A percentile compares a stretch with the other conserved stretches of the same genome.
Conservation (phyloP, 2,888 invertebrate genomes). For the Erebia palarica region DNA sequence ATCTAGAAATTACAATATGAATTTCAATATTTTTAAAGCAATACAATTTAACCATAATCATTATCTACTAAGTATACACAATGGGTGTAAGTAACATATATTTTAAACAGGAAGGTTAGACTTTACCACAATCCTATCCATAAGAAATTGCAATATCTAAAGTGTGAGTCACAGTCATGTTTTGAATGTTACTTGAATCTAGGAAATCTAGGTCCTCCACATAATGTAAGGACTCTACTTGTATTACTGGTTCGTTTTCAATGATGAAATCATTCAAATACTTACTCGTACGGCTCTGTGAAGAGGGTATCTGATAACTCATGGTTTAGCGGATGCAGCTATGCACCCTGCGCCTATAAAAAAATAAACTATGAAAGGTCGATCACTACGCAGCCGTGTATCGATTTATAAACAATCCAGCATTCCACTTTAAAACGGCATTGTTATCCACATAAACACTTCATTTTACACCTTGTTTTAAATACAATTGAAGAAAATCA, state of each 20-base stretch:
- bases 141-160: conserved; percentile 42
- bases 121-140: background rate
- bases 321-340: conserved; percentile 86
- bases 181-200: background rate
- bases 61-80: too few species aligned
- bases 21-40: background rate
- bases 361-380: conserved; percentile 56
- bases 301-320: conserved; percentile 92
- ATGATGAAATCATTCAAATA: conserved; percentile 48
- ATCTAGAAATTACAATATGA: background rate
- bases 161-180: conserved; percentile 13
- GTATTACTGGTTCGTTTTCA: conserved; percentile 10
- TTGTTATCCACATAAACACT: conserved; percentile 50
- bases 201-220: too few species aligned
- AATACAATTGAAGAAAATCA: conserved; percentile 49
- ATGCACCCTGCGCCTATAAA: conserved; percentile 84
- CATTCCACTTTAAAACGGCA: conserved; percentile 36
- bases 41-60: background rate
- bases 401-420: conserved; percentile 51
- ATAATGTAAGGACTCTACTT: background rate
- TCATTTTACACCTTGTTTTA: conserved; percentile 47
- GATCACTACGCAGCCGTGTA: conserved; percentile 56
- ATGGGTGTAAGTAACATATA: background rate
- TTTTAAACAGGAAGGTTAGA: too few species aligned
- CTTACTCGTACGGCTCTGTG: conserved; percentile 93